Conservation (phyloP, 2,113 vertebrate genomes). For the Lepidothrix coronata region DNA sequence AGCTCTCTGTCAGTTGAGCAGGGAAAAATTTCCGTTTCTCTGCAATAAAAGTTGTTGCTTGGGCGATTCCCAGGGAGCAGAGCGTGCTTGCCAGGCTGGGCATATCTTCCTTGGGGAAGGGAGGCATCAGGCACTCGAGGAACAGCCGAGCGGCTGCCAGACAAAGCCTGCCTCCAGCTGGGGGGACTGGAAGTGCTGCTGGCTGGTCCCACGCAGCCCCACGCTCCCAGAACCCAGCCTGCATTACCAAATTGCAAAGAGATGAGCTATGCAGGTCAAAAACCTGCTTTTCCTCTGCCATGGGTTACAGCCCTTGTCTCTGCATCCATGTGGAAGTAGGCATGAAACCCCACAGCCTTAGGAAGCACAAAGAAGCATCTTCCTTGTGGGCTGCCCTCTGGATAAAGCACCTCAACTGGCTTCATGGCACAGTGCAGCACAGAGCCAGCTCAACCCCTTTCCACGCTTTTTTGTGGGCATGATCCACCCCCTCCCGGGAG, state of each 20-base stretch:
- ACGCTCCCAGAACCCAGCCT: no score
- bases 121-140: background rate
- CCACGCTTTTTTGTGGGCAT: background rate
- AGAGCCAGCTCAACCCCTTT: rapidly evolving
- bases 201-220: background rate
- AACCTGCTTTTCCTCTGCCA: background rate
- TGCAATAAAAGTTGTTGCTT: rapidly evolving
- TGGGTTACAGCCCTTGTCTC: background rate
- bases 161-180: background rate
- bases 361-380: background rate
- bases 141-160: background rate
- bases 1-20: background rate
- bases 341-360: background rate
- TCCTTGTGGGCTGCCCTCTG: background rate
- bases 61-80: background rate
- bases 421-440: background rate
- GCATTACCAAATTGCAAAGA: rapidly evolving
- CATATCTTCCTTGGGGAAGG: background rate
- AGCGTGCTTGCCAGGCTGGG: background rate
- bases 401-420: background rate
- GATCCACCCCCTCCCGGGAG: background rate
- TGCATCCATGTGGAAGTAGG: rapidly evolving
- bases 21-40: background rate
- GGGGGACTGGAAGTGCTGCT: rapidly evolving
- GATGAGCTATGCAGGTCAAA: rapidly evolving